Evolutionary conservation across 2,113 vertebrate genomes (phyloP).

Genomic region (Murina feae): DNA sequence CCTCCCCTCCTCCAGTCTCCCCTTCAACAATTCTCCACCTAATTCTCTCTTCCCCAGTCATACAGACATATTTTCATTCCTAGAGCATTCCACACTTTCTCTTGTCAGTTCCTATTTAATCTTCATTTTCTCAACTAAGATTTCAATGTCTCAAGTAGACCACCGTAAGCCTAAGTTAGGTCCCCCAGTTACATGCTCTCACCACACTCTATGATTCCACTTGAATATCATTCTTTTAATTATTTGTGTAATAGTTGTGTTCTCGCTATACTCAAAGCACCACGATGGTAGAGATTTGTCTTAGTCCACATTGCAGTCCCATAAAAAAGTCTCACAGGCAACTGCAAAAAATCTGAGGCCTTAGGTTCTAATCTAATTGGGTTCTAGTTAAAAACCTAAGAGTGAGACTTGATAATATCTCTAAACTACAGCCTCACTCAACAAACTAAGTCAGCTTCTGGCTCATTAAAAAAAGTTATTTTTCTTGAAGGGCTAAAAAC

Average conservation of each 20-base stretch:
- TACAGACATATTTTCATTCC: neutral
- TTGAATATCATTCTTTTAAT: neutral
- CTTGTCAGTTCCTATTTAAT: neutral
- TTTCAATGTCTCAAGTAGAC: neutral
- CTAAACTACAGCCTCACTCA: neutral
- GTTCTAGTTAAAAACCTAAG: neutral
- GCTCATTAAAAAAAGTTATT: neutral
- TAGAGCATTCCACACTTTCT: neutral
- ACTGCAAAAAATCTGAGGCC: neutral
- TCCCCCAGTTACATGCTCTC: neutral
- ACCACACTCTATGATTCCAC: neutral
- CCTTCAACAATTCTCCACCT: neutral
- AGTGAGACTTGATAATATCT: neutral
- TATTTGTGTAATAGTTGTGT: neutral
- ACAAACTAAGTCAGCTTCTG: neutral
- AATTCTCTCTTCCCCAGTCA: neutral
- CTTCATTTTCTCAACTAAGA: conserved; percentile 5
- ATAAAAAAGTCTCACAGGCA: neutral
- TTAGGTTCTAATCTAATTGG: neutral
- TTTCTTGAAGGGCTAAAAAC: neutral
- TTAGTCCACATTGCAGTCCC: neutral
- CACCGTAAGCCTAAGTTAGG: neutral
- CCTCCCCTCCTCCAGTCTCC: neutral
- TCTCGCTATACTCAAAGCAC: neutral
- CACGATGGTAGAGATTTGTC: neutral